phyloP scores from a whole-genome alignment of 2,888 invertebrate genomes.

The Bellardia bayeri region DNA sequence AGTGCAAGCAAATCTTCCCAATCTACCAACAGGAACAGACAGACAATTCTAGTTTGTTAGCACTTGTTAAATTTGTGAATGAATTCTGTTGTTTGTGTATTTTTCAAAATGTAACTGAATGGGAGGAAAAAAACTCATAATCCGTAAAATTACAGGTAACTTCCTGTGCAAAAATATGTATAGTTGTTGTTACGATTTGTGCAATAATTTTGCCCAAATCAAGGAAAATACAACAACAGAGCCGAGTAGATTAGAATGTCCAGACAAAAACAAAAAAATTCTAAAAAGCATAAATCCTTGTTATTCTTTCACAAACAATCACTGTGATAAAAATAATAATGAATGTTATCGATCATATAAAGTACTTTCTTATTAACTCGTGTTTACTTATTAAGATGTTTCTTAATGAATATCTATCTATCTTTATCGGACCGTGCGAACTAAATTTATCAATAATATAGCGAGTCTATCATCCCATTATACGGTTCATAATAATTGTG shows the following conservation, averaged over 20 bases:
- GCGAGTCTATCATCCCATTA: slow-evolving; percentile 19
- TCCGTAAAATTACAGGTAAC: slow-evolving; percentile 73
- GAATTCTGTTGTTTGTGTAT: slow-evolving; percentile 21
- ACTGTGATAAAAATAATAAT: slow-evolving; percentile 42
- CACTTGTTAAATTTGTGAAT: slow-evolving; percentile 67
- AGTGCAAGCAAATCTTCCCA: slow-evolving; percentile 58
- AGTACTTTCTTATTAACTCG: too few species aligned
- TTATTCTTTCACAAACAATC: slow-evolving; percentile 66
- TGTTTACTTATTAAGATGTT: slow-evolving; percentile 43
- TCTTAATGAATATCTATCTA: slow-evolving; percentile 23
- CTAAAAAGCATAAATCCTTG: slow-evolving; percentile 71
- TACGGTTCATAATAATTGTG: slow-evolving; percentile 30
- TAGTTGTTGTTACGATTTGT: slow-evolving; percentile 43
- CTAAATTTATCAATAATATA: slow-evolving; percentile 49
- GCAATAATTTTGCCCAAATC: slow-evolving; percentile 46
- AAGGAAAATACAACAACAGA: not conserved
- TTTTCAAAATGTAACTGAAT: slow-evolving; percentile 21
- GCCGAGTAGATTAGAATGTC: slow-evolving; percentile 23
- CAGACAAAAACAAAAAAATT: slow-evolving; percentile 25
- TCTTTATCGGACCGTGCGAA: slow-evolving; percentile 67
- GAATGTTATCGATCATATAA: slow-evolving; percentile 53
- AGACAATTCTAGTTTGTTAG: slow-evolving; percentile 1
- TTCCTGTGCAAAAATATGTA: slow-evolving; percentile 70
- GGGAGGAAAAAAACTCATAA: slow-evolving; percentile 64
- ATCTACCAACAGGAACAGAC: slow-evolving; percentile 27